Conservation (phyloP, 1,140 invertebrate species). For the Hylaeus volcanicus region DNA sequence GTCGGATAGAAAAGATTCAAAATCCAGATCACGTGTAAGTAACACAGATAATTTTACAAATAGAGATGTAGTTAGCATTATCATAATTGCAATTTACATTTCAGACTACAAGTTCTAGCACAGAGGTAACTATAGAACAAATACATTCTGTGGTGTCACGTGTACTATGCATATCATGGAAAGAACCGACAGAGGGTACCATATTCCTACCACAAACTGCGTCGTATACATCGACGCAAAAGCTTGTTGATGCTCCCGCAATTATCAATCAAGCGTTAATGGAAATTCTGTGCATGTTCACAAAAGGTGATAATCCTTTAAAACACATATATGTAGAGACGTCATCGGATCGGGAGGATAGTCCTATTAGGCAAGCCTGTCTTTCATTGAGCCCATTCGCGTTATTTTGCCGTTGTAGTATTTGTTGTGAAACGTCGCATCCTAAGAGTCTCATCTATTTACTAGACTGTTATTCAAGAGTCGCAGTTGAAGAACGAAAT, state of each 20-base stretch:
- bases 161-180: constrained; percentile 86
- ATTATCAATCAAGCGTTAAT: constrained; percentile 85
- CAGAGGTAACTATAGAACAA: constrained; percentile 84
- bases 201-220: constrained; percentile 85
- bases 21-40: constrained; percentile 76
- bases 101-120: constrained; percentile 80
- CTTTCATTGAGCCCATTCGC: constrained; percentile 69
- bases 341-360: constrained; percentile 79
- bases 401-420: constrained; percentile 60
- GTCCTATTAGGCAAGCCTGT: constrained; percentile 75
- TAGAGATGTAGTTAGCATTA: not conserved
- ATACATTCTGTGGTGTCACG: constrained; percentile 83
- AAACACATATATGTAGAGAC: constrained; percentile 80
- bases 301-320: constrained; percentile 83
- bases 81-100: constrained; percentile 43
- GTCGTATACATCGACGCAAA: constrained; percentile 79
- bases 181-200: constrained; percentile 81
- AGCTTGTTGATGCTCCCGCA: constrained; percentile 80
- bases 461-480: constrained; percentile 85
- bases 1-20: constrained; percentile 75
- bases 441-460: constrained; percentile 82
- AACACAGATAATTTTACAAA: not conserved
- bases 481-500: constrained; percentile 85
- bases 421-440: constrained; percentile 76
- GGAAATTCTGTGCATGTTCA: constrained; percentile 85